Base-by-base conservation (phyloP, 1,140 invertebrate species). In the Oedothorax gibbosus region DNA sequence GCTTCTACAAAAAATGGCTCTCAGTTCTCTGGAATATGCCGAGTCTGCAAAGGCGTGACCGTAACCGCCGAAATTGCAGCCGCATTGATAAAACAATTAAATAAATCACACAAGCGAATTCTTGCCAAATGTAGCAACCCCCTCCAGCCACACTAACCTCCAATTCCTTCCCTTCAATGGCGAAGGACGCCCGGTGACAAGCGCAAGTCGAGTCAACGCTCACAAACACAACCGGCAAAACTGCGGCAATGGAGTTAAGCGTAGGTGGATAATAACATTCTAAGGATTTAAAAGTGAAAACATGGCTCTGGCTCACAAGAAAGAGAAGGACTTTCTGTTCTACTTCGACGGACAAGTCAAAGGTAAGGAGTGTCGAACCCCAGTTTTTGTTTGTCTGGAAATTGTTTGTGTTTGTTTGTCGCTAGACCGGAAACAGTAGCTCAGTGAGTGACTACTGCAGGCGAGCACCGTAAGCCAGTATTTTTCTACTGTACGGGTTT, bases 321-420 rank as follows among this genome's bases (percentile, higher is more conserved):
- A 84, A 68, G 81, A 84, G 53, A 75, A 20, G 62, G 81, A 84
- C 72, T 75, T 64, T 65, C 6, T 84, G 72, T 68, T 66, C 14
- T 72, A 84, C 18, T 84, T 84, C 81, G 81, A 84, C 50, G 81
- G 71, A 57, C 72, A 75, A 76, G 81, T 84, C 62, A 84, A 84
- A 84, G 81, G 81, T 84, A 84, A 84, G 64, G 21, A 57, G 51
- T 51, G 49, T 62, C 62, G 57, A 20, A 21, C 49, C 14, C 5
- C 49, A 51, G 49, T 66, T 18, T 66, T 79, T 68, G 62, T 77
- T 77, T 79, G 49, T 68, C 12, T 53, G 20, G n/a, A 53, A 18
- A 51, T 72, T n/a, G 51, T 49, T 21, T 49, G 53, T 62, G 62
- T 51, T 78, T 21, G 64, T 62, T 62, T 20, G 50, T 15, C 20